phyloP scores from a whole-genome alignment of 2,888 invertebrate species.

The Dolichopus griseipennis region DNA sequence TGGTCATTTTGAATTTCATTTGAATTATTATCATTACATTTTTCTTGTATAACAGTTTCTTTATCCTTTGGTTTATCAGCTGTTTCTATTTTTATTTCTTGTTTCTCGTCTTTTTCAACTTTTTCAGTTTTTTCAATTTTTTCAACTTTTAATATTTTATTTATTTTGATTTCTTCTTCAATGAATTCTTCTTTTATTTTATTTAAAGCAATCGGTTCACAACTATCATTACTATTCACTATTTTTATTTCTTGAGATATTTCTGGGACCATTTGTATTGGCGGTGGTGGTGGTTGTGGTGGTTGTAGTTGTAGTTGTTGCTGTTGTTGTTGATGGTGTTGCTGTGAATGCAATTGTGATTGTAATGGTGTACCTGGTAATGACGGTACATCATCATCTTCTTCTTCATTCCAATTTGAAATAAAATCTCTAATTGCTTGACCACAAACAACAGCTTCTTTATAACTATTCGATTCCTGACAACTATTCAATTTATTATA shows the following conservation, averaged over 20 bases:
- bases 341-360: too few relatives aligned
- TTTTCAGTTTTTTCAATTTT: background rate
- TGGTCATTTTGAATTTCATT: background rate
- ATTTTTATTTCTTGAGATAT: background rate
- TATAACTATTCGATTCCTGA: background rate
- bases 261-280: background rate
- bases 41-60: background rate
- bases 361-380: background rate
- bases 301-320: too few relatives aligned
- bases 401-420: conserved; percentile 42
- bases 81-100: background rate
- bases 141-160: background rate
- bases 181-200: background rate
- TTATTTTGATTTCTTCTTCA: background rate
- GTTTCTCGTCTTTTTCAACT: background rate
- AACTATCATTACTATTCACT: background rate
- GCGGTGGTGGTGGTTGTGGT: too few relatives aligned
- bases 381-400: conserved; percentile 32
- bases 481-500: background rate
- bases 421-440: conserved; percentile 36
- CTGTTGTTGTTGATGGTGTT: too few relatives aligned
- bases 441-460: background rate
- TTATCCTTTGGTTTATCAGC: background rate
- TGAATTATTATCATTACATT: background rate
- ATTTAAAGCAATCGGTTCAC: background rate